Evolutionary conservation across 2,113 vertebrate genomes (phyloP).

Genomic region (Ptyas mucosa): DNA sequence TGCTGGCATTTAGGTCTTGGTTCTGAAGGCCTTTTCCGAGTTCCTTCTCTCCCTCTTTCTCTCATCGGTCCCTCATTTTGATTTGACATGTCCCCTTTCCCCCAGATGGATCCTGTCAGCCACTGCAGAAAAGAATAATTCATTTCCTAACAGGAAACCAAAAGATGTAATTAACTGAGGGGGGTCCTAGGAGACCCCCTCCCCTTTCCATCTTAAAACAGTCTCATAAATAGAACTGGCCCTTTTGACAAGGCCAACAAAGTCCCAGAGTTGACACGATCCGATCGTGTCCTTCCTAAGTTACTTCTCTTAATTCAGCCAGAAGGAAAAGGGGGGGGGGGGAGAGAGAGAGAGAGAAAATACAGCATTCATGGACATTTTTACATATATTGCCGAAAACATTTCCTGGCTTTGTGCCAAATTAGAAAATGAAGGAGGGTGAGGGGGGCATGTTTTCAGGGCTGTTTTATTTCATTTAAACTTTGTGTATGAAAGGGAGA

Average conservation of each 20-base stretch:
- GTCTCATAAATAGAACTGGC: slow-evolving; percentile 76
- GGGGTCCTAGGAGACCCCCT: slow-evolving; percentile 51
- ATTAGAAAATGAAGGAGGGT: not conserved
- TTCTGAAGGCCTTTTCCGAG: not conserved
- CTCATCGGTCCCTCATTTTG: not conserved
- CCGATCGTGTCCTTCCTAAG: not conserved
- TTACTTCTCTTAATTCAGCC: not conserved
- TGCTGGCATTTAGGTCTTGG: not conserved
- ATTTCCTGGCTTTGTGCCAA: not conserved
- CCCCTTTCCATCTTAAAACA: slow-evolving; percentile 72
- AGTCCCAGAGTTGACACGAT: slow-evolving; percentile 50
- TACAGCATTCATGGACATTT: not conserved
- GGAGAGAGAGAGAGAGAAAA: too few relatives aligned
- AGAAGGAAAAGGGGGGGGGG: too few relatives aligned
- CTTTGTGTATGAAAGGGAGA: not conserved
- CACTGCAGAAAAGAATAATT: slow-evolving; percentile 78
- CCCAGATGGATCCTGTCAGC: slow-evolving; percentile 65
- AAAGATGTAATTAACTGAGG: slow-evolving; percentile 73
- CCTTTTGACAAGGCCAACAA: slow-evolving; percentile 61
- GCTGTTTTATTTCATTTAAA: not conserved
- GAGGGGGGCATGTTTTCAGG: not conserved
- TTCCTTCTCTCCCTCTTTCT: not conserved
- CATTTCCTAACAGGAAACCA: slow-evolving; percentile 77
- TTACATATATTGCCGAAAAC: not conserved
- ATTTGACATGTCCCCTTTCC: slow-evolving; percentile 20